Base-by-base conservation (phyloP, 35 echinoderm and acorn worm species). In the Hemicentrotus pulcherrimus region DNA sequence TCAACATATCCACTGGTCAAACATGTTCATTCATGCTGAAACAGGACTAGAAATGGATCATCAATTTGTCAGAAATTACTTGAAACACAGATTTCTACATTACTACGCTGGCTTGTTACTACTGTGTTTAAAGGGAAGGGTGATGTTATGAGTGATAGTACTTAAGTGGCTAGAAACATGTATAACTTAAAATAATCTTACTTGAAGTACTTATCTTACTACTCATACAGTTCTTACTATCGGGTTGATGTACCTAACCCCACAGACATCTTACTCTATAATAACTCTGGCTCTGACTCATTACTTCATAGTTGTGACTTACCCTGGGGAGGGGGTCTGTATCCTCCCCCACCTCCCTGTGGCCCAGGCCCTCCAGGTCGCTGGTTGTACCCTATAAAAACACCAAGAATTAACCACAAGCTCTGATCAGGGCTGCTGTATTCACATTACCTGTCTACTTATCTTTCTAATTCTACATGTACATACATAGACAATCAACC, bases 261-360 rank as follows among this genome's bases (percentile, higher is more conserved):
- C 13, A 0, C 22, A 18, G 9, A 45, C 19, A 45, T 90, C 88
- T 22, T 32, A 30, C 22, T 90, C 31, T 24, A 8, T 16, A 13
- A 24, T 41, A 10, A 6, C 14, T 22, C 19, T 12, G 32, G 22
- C 86, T 86, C 30, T 10, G 50, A 55, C 50, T 2, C 15, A 28
- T 78, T 78, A n/a, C 65, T 7, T 22, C 61, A 2, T 24, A 6
- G 61, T 33, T 31, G 31, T 15, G 47, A 92, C 91, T 92, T 92
- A 92, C 91, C 91, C 91, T 92, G 91, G 28, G 91, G 91, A 92
- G 91, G 91, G 91, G 91, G 91, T 92, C 91, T 47, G 91, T 92
- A 92, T 33, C 91, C 91, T 19, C 91, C 91, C 28, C 91, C 91
- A 48, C 91, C 91, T 52, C 91, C 91, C 48, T 93, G 91, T 46